Evolutionary conservation across 2,888 invertebrate species (phyloP), one percentile per base, ranked within the genome.

Genomic region (Oegoconia quadripuncta): DNA sequence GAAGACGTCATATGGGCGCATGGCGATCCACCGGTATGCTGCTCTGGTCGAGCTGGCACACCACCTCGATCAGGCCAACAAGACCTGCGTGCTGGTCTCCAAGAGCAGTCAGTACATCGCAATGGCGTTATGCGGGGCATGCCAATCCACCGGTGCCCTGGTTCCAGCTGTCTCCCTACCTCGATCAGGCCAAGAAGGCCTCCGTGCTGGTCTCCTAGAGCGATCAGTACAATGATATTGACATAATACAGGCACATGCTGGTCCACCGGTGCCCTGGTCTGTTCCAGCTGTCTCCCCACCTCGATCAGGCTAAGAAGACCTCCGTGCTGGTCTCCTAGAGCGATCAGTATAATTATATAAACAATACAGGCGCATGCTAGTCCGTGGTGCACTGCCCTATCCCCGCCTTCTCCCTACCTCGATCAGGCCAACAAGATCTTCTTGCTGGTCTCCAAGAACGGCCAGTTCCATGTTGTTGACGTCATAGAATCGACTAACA

Each of bases 201-300:
- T 93, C 94, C 37, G 95, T 96, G 37, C 91, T 97, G 37, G 95
- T 95, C 0, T 95, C 96, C 46, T 95, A 95, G 66, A 95, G 94
- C 34, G 87, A 88, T 87, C 12, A 63, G 72, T n/a, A n/a, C n/a
- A n/a, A n/a, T n/a, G n/a, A n/a, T n/a, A n/a, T n/a, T n/a, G n/a
- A n/a, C n/a, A n/a, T n/a, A n/a, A n/a, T n/a, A n/a, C n/a, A n/a
- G 97, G 97, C 48, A 98, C 18, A 97, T 98, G 97, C 81, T 98
- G 58, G 96, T 98, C 1, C 98, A 98, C 74, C 92, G 98, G 20
- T 95, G 96, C 44, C 97, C 98, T 0, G 94, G 67, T n/a, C n/a
- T n/a, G n/a, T 98, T 97, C 83, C 97, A 97, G 39, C 92, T 98
- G 89, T 95, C 96, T 39, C 98, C 98, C 75, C 96, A 97, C 66